Percentiles rank a stretch among this genome's conserved stretches.
These are phyloP conservation scores for Pitangus sulphuratus DNA, from an alignment of 2,797 vertebrate genomes.

Conservation along the genomic window DNA sequence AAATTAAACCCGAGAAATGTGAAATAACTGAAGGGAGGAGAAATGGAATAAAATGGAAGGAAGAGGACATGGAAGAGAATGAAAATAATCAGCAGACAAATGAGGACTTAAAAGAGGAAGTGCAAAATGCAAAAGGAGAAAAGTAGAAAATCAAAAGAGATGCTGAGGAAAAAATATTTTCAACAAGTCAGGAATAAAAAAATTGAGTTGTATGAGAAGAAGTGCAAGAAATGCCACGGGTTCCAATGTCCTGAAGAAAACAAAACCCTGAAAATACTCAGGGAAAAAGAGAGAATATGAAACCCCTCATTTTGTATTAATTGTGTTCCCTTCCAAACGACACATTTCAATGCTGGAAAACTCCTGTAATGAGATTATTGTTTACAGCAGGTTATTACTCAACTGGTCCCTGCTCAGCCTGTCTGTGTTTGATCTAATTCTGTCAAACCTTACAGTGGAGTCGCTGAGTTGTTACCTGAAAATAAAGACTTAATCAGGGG, in stretches of 20 bases:
- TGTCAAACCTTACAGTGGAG: not conserved
- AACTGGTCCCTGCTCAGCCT: not conserved
- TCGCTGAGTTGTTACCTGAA: conserved; percentile 19
- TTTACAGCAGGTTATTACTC: conserved; percentile 47
- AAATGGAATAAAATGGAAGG: not conserved
- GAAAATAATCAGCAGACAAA: not conserved
- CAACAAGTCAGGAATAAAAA: not conserved
- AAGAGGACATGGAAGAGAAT: not conserved
- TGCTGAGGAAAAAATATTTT: not conserved
- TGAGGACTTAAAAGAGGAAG: not conserved
- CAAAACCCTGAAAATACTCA: not conserved
- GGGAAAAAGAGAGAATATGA: not conserved
- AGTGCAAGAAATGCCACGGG: not conserved
- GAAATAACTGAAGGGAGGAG: not conserved
- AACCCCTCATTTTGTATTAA: not conserved
- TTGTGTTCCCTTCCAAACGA: not conserved
- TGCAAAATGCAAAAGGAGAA: not conserved
- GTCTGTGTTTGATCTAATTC: conserved; percentile 14
- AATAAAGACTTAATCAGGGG: conserved; percentile 33
- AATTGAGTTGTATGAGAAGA: not conserved
- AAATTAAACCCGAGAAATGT: not conserved
- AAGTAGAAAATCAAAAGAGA: conserved; percentile 12
- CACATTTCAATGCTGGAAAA: not conserved
- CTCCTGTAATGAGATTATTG: not conserved
- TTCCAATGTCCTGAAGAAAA: not conserved